Percentiles rank a stretch among this genome's conserved stretches.
Evolutionary conservation across 2,113 vertebrate species (phyloP).

Genomic region (Ptilonorhynchus violaceus): DNA sequence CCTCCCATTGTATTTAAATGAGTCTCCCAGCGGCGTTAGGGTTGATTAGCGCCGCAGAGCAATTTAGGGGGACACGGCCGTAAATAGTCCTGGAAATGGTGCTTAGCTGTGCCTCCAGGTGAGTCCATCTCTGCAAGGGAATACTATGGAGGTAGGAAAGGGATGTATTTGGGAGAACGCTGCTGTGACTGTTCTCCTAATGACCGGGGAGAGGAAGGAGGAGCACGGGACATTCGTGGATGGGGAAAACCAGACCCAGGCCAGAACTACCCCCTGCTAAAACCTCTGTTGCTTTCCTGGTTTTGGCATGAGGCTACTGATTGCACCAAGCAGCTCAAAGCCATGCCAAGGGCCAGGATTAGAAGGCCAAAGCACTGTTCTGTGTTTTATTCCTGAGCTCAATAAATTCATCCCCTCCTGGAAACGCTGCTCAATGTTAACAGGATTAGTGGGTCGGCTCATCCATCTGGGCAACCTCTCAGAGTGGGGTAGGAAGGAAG

Average conservation of each 20-base stretch:
- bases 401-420: background rate
- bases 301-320: background rate
- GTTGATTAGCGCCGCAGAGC: background rate
- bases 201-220: background rate
- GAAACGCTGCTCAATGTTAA: background rate
- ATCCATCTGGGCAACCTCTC: background rate
- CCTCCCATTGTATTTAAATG: background rate
- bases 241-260: background rate
- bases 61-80: accelerated
- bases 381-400: background rate
- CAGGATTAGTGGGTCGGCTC: background rate
- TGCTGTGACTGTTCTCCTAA: background rate
- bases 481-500: background rate
- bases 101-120: background rate
- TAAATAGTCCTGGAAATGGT: background rate
- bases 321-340: background rate
- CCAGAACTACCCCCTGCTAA: background rate
- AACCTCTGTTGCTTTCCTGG: background rate
- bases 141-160: background rate
- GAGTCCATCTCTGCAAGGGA: background rate
- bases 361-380: background rate
- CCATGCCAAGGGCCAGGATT: background rate
- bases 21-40: background rate
- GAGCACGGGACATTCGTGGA: background rate
- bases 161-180: background rate